A percentile compares a stretch with the other conserved stretches of the same genome.
phyloP scores from a whole-genome alignment of 53 echinoderm and acorn worm genomes.

The Luidia sarsii region DNA sequence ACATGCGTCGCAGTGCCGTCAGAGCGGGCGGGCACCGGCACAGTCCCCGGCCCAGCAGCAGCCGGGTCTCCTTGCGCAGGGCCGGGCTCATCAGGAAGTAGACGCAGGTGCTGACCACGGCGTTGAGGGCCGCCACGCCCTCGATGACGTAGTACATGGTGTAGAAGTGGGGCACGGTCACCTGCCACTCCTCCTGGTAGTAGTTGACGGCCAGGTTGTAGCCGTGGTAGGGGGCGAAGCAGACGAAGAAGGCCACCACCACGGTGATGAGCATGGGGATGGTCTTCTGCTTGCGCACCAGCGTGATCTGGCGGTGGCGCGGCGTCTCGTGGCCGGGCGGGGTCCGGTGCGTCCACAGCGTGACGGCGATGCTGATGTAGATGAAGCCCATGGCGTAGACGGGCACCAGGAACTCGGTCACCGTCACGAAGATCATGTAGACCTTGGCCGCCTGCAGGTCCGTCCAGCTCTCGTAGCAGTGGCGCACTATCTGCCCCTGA shows the following conservation, averaged over 20 bases:
- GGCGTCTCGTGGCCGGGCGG: constrained; percentile 88
- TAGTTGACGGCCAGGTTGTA: constrained; percentile 76
- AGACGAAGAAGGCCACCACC: constrained; percentile 93
- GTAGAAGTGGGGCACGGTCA: constrained; percentile 29
- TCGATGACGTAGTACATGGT: constrained; percentile 78
- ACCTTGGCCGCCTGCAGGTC: constrained; percentile 53
- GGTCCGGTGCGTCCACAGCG: constrained; percentile 91
- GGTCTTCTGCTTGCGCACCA: constrained; percentile 91
- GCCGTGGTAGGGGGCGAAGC: constrained; percentile 91
- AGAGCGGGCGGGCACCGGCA: constrained; percentile 47
- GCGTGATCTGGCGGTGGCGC: constrained; percentile 86
- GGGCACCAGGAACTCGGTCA: constrained; percentile 84
- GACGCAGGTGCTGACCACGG: constrained; percentile 91
- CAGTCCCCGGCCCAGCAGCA: constrained; percentile 35
- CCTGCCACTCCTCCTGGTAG: constrained; percentile 46
- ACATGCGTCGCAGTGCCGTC: constrained; percentile 42
- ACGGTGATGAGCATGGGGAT: constrained; percentile 93
- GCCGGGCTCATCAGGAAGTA: constrained; percentile 87
- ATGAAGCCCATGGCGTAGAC: constrained; percentile 85
- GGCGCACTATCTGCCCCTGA: constrained; percentile 25
- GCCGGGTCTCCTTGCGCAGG: constrained; percentile 76
- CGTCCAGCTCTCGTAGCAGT: constrained; percentile 82
- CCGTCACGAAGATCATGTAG: constrained; percentile 77
- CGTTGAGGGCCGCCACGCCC: constrained; percentile 84
- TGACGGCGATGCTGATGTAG: constrained; percentile 84